A percentile compares a stretch with the other conserved stretches of the same genome.
phyloP scores from a whole-genome alignment of 2,113 vertebrate genomes.

The Antechinus flavipes region DNA sequence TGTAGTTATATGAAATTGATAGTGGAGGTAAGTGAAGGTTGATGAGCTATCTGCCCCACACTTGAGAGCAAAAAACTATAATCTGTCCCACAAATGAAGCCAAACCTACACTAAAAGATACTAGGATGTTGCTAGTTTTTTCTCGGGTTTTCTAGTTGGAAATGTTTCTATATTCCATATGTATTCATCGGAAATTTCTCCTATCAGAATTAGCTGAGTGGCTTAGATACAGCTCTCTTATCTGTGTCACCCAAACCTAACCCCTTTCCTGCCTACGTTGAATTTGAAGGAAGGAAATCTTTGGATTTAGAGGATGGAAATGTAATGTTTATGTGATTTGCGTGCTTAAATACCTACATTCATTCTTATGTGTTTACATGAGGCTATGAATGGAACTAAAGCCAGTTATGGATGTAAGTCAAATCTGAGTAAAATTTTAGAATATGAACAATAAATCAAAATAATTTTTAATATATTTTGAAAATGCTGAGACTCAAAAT shows the following conservation, averaged over 20 bases:
- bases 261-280: slow-evolving; percentile 16
- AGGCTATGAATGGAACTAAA: slow-evolving; percentile 35
- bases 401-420: slow-evolving; percentile 6
- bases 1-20: background rate
- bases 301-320: slow-evolving; percentile 31
- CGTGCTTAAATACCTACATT: background rate
- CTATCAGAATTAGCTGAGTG: background rate
- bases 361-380: slow-evolving; percentile 23
- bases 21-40: slow-evolving; percentile 11
- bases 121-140: background rate
- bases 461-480: slow-evolving; percentile 30
- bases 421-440: slow-evolving; percentile 16
- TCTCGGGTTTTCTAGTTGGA: background rate
- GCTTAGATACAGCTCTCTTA: slow-evolving; percentile 7
- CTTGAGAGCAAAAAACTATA: slow-evolving; percentile 38
- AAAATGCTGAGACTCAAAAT: slow-evolving; percentile 35
- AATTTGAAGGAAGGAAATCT: slow-evolving; percentile 43
- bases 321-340: slow-evolving; percentile 31
- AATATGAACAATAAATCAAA: slow-evolving; percentile 11
- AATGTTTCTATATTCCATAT: background rate
- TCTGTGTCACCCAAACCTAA: slow-evolving; percentile 27
- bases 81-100: slow-evolving; percentile 27
- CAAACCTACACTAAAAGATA: slow-evolving; percentile 21
- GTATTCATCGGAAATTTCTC: background rate
- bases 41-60: slow-evolving; percentile 10